These are phyloP conservation scores for Varanus salvator DNA, from an alignment of 2,113 vertebrate species.

Conservation along the genomic window DNA sequence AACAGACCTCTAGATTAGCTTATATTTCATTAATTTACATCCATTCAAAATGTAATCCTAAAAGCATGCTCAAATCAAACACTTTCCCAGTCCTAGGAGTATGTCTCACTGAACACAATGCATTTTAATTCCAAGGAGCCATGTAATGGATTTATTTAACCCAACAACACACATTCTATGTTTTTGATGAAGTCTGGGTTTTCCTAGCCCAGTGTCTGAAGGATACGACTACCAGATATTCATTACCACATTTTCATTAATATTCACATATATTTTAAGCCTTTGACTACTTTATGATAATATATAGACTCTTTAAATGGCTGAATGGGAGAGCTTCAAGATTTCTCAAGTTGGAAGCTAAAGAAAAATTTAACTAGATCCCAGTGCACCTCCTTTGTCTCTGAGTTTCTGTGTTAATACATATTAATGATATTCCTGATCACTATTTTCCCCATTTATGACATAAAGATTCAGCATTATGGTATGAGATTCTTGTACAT, in stretches of 20 bases:
- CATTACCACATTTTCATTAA: slow-evolving; percentile 51
- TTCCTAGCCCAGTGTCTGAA: neutral
- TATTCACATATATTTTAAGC: slow-evolving; percentile 33
- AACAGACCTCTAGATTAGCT: neutral
- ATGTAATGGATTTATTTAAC: neutral
- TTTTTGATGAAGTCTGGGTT: slow-evolving; percentile 46
- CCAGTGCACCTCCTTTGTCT: slow-evolving; percentile 63
- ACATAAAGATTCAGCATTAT: slow-evolving; percentile 68
- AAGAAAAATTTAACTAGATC: slow-evolving; percentile 65
- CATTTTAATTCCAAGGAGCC: neutral
- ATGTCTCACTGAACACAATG: neutral
- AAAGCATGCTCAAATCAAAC: neutral
- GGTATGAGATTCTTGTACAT: slow-evolving; percentile 75
- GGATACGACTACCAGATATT: neutral
- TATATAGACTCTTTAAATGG: slow-evolving; percentile 50
- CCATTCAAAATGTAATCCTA: neutral
- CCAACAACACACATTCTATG: slow-evolving; percentile 51
- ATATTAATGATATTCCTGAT: slow-evolving; percentile 76
- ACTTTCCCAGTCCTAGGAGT: neutral
- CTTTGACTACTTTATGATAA: slow-evolving; percentile 47
- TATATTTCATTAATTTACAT: neutral
- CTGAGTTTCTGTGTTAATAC: slow-evolving; percentile 73
- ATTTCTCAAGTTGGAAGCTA: slow-evolving; percentile 56
- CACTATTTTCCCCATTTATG: slow-evolving; percentile 69
- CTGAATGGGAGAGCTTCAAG: slow-evolving; percentile 55